phyloP scores from a whole-genome alignment of 1,140 invertebrate species.

The Euwallacea fornicatus region DNA sequence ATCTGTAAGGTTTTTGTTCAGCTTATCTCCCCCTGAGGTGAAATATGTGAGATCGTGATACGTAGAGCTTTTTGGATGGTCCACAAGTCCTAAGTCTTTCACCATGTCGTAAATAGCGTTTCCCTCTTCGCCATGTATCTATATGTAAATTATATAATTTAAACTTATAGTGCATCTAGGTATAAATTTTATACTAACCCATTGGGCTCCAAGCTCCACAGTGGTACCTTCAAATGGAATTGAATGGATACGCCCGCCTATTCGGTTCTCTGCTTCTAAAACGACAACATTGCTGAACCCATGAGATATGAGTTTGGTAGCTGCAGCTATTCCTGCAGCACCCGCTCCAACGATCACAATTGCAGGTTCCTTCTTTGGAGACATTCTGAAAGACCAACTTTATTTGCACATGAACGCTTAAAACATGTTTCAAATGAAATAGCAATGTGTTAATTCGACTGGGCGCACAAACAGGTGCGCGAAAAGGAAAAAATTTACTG shows the following conservation, averaged over 20 bases:
- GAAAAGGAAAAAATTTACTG: no score
- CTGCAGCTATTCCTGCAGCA: constrained; percentile 62
- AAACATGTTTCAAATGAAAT: not conserved
- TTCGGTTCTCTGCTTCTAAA: constrained; percentile 70
- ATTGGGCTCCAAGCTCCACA: constrained; percentile 69
- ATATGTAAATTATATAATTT: constrained; percentile 47
- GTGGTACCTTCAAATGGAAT: constrained; percentile 61
- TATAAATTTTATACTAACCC: constrained; percentile 21
- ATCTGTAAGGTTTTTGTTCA: constrained; percentile 54
- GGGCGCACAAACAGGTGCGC: no score
- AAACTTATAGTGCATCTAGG: not conserved
- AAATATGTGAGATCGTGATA: constrained; percentile 17
- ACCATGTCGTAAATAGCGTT: constrained; percentile 71
- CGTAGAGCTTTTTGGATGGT: not conserved
- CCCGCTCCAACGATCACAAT: constrained; percentile 62
- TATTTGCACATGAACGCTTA: not conserved
- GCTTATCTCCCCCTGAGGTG: not conserved
- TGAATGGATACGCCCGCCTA: constrained; percentile 71
- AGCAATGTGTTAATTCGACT: not conserved
- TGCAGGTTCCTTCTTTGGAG: not conserved
- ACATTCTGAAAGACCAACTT: not conserved
- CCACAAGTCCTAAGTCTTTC: constrained; percentile 46
- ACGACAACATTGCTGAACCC: constrained; percentile 59
- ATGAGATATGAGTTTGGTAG: constrained; percentile 56
- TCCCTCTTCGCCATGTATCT: constrained; percentile 77